A percentile compares a stretch with the other conserved stretches of the same genome.
Evolutionary conservation across 1,140 invertebrate genomes (phyloP).

Genomic region (Charaxes varanes): DNA sequence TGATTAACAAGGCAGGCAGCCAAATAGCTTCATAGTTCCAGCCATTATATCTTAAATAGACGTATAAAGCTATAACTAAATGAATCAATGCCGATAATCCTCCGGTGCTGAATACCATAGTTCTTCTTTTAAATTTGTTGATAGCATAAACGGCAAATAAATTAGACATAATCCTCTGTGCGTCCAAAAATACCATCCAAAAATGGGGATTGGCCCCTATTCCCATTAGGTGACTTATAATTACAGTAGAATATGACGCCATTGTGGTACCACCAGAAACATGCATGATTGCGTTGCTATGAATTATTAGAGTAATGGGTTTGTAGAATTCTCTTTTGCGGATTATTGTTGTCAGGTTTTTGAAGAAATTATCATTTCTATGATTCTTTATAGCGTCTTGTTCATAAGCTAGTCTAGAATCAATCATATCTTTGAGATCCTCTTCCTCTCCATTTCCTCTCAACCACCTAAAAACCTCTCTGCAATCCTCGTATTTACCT

Average conservation of each 20-base stretch:
- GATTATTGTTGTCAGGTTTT: conserved; percentile 21
- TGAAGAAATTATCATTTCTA: conserved; percentile 15
- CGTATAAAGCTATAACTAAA: conserved; percentile 35
- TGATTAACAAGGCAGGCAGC: conserved; percentile 42
- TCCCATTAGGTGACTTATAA: conserved; percentile 69
- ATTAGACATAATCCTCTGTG: conserved; percentile 66
- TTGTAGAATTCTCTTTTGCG: conserved; percentile 49
- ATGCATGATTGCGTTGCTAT: conserved; percentile 37
- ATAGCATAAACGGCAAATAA: conserved; percentile 41
- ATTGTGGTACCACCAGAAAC: conserved; percentile 63
- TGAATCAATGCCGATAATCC: conserved; percentile 30
- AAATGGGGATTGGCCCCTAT: conserved; percentile 71
- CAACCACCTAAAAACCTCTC: conserved; percentile 62
- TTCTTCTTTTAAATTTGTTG: conserved; percentile 41
- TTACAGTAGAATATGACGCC: conserved; percentile 79
- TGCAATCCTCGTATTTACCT: conserved; percentile 61
- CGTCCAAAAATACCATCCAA: conserved; percentile 79
- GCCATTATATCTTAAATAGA: conserved; percentile 23
- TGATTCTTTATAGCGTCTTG: conserved; percentile 13
- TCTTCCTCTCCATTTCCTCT: conserved; percentile 57
- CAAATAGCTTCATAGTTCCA: conserved; percentile 30
- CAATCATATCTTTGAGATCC: conserved; percentile 49
- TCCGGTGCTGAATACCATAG: conserved; percentile 36
- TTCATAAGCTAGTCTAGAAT: conserved; percentile 30
- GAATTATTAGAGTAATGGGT: conserved; percentile 47